These are phyloP conservation scores for Trichogramma dendrolimi DNA, from an alignment of 2,888 invertebrate genomes.

Conservation along the genomic window DNA sequence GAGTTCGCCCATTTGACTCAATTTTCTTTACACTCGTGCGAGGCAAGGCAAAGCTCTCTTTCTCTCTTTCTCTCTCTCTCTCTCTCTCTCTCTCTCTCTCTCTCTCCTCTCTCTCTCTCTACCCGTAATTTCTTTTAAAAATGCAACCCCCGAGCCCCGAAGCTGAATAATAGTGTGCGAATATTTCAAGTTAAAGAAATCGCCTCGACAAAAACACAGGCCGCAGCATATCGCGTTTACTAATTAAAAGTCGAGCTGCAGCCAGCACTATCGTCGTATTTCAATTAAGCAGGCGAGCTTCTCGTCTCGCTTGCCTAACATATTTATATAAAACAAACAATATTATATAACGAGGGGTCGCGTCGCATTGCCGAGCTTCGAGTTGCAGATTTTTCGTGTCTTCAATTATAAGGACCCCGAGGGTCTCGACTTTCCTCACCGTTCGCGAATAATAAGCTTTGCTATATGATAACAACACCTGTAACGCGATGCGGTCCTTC, in stretches of 20 bases:
- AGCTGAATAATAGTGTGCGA: no score
- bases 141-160: no score
- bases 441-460: constrained; percentile 30
- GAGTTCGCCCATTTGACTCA: no score
- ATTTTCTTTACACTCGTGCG: no score
- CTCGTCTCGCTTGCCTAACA: no score
- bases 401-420: constrained; percentile 12
- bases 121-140: no score
- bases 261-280: constrained; percentile 15
- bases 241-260: constrained; percentile 22
- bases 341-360: no score
- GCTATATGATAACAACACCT: constrained; percentile 32
- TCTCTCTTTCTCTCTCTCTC: no score
- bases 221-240: not conserved
- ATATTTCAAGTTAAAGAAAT: not conserved
- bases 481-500: constrained; percentile 20
- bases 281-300: constrained; percentile 16
- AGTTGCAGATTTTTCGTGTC: constrained; percentile 27
- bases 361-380: constrained; percentile 5
- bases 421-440: constrained; percentile 29
- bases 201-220: not conserved
- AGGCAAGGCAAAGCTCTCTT: no score
- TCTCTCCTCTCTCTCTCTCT: no score
- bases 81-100: no score
- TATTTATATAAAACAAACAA: no score